Evolutionary conservation across 2,113 vertebrate species (phyloP).

Genomic region (Lethenteron reissneri): DNA sequence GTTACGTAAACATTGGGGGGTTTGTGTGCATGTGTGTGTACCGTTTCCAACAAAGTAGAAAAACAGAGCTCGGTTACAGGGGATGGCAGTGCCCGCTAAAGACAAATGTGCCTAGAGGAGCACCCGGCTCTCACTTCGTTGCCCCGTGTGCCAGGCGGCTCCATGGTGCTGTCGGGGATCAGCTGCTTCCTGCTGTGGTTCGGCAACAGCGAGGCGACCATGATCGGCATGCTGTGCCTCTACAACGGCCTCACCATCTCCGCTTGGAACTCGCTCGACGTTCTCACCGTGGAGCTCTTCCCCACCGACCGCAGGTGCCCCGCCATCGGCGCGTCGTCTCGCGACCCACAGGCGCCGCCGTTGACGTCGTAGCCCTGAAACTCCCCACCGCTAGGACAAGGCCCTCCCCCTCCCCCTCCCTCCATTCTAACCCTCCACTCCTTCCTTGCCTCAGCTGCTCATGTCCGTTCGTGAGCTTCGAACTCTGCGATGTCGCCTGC

Average conservation of each 20-base stretch:
- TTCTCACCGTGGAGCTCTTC: constrained; percentile 85
- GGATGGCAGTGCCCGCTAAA: too few relatives aligned
- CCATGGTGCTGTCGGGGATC: constrained; percentile 79
- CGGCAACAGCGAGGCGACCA: constrained; percentile 86
- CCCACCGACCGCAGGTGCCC: constrained; percentile 75
- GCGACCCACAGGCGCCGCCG: too few relatives aligned
- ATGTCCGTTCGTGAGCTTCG: neutral
- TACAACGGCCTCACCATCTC: constrained; percentile 94
- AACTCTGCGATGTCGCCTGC: neutral
- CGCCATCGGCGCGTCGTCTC: too few relatives aligned
- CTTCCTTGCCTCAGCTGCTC: neutral
- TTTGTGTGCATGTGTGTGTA: too few relatives aligned
- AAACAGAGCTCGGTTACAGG: too few relatives aligned
- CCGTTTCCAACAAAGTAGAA: too few relatives aligned
- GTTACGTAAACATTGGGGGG: too few relatives aligned
- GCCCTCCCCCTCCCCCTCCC: neutral
- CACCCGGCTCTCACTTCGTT: too few relatives aligned
- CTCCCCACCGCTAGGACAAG: neutral
- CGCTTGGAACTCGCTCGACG: constrained; percentile 80
- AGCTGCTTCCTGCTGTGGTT: constrained; percentile 97
- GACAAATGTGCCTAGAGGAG: too few relatives aligned
- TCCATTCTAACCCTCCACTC: fast-evolving
- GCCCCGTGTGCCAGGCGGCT: constrained; percentile 37
- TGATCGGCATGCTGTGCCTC: constrained; percentile 87
- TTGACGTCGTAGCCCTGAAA: too few relatives aligned